Evolutionary conservation across 2,888 invertebrate genomes (phyloP), one percentile per base, ranked within the genome.

Genomic region (Agrochola lota): DNA sequence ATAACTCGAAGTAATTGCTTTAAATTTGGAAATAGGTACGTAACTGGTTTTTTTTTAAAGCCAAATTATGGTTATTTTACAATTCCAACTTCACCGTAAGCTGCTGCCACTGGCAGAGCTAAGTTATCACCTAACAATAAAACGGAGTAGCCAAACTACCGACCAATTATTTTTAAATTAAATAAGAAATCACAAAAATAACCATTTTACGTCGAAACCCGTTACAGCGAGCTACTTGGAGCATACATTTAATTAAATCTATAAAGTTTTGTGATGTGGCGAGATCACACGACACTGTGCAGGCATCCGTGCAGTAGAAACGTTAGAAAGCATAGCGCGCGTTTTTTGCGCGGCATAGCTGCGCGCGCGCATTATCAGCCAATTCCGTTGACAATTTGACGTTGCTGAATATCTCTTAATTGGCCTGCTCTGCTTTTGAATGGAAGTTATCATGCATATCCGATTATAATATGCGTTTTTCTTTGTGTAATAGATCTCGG

Each of bases 241-340:
- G 66, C 77, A 82, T 87, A 84, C 77, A 85, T 85, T 85, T 84
- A 87, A 87, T 88, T 84, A 81, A 81, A 76, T 83, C 77, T 81
- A 88, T 79, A 80, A 88, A 88, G 79, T 87, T 88, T 87, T 81
- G 87, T 89, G 88, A 84, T 89, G 87, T 87, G 62, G 87, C 78
- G 84, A 84, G 85, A 85, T 82, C 86, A 77, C 88, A 84, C 83
- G 88, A 78, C 72, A 83, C 87, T 87, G 87, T 86, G 91, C 95
- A 93, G 88, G 94, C 95, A 95, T 94, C 94, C 95, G 94, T 93
- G 94, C 87, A 90, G 91, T 91, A 95, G 95, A 95, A 95, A 95
- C 93, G 92, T 80, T 94, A 94, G 96, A 96, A 95, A 96, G 95
- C 92, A 89, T 80, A 80, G 89, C 85, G 80, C 87, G 71, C 72